phyloP scores from a whole-genome alignment of 2,888 invertebrate genomes.

The Andrena flavipes region DNA sequence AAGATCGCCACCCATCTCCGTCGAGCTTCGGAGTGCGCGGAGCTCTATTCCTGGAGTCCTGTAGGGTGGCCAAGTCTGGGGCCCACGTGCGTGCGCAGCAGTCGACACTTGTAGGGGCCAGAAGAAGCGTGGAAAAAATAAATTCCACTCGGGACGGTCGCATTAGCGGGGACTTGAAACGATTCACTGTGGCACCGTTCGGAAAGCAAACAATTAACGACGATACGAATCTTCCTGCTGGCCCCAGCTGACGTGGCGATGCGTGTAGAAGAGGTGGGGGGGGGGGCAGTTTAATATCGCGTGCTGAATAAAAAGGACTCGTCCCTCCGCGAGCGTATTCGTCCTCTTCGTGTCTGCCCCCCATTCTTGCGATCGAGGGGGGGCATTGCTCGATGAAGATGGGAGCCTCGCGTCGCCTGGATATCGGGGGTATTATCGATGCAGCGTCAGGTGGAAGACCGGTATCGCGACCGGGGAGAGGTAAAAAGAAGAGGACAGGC shows the following conservation, averaged over 20 bases:
- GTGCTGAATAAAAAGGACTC: slow-evolving; percentile 24
- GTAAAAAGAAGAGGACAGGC: slow-evolving; percentile 24
- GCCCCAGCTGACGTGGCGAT: slow-evolving; percentile 3
- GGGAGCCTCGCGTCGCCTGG: slow-evolving; percentile 23
- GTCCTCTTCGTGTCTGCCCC: too few relatives aligned
- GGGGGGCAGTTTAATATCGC: slow-evolving; percentile 30
- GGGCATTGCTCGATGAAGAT: slow-evolving; percentile 7
- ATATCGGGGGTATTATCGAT: slow-evolving; percentile 52
- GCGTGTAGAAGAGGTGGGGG: too few relatives aligned
- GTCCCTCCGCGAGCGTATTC: not conserved
- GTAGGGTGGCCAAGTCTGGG: not conserved
- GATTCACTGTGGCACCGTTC: not conserved
- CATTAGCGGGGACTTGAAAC: slow-evolving; percentile 29
- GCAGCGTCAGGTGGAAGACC: slow-evolving; percentile 34
- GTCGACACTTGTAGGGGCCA: not conserved
- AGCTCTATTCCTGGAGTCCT: not conserved
- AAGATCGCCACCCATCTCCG: too few relatives aligned
- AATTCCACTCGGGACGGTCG: not conserved
- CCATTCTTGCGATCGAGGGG: not conserved
- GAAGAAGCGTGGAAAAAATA: slow-evolving; percentile 29
- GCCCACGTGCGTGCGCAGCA: not conserved
- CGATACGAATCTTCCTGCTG: slow-evolving; percentile 34
- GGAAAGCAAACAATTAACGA: slow-evolving; percentile 50
- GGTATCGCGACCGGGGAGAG: slow-evolving; percentile 41
- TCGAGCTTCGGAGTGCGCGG: too few relatives aligned